Percentiles rank a stretch among this genome's conserved stretches.
These are phyloP conservation scores for Phrynocephalus versicolor DNA, from an alignment of 2,113 vertebrate species.

Conservation along the genomic window DNA sequence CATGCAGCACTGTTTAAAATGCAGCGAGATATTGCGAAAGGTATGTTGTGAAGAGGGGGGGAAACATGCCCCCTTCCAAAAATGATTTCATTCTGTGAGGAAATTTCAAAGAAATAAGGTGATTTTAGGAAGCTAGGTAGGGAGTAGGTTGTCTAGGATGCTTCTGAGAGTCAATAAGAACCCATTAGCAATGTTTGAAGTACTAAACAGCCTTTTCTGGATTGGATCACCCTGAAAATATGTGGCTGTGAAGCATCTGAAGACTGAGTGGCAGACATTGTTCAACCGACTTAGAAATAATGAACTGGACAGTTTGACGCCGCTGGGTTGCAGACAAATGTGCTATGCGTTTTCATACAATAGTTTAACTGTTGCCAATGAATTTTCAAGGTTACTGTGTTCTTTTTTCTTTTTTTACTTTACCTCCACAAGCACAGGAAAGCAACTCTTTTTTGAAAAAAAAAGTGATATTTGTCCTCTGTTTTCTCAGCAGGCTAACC, in stretches of 20 bases:
- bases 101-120: not conserved
- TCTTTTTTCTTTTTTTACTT: not conserved
- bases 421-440: not conserved
- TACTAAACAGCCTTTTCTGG: not conserved
- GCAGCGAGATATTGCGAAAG: not conserved
- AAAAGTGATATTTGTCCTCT: not conserved
- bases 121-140: not conserved
- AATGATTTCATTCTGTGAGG: not conserved
- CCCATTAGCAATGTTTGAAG: not conserved
- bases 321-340: not conserved
- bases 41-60: not conserved
- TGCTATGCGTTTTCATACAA: not conserved
- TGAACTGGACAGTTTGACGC: not conserved
- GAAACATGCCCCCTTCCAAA: not conserved
- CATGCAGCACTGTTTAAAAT: not conserved
- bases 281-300: not conserved
- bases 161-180: not conserved
- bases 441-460: not conserved
- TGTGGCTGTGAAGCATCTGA: not conserved
- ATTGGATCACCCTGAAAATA: not conserved
- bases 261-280: not conserved
- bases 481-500: not conserved
- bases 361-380: conserved; percentile 3
- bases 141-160: not conserved
- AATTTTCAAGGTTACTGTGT: conserved; percentile 1